These are phyloP conservation scores for Xiphorhynchus elegans DNA, from an alignment of 2,113 vertebrate species.

Conservation along the genomic window DNA sequence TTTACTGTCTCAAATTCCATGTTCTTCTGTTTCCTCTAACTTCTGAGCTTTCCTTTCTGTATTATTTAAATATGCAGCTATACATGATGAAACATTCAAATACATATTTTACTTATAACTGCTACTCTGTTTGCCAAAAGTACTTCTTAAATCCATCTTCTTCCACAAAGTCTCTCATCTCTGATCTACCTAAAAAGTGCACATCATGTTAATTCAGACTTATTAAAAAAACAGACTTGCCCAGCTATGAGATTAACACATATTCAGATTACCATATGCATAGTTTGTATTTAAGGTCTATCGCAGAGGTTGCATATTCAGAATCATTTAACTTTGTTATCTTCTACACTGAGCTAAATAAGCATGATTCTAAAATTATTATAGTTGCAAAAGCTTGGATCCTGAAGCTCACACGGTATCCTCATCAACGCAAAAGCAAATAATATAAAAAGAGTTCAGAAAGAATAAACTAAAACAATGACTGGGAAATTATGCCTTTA, in stretches of 20 bases:
- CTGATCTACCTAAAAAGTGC: not conserved
- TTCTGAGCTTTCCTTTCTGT: not conserved
- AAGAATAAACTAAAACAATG: not conserved
- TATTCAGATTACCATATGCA: not conserved
- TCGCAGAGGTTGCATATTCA: not conserved
- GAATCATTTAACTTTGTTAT: not conserved
- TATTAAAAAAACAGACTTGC: not conserved
- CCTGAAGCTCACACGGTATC: not conserved
- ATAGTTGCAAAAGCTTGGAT: not conserved
- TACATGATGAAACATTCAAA: not conserved
- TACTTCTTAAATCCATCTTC: not conserved
- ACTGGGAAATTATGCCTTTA: not conserved
- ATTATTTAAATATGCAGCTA: not conserved
- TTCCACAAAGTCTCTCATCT: not conserved
- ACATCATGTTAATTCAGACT: not conserved
- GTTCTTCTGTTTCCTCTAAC: not conserved
- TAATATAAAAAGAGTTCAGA: not conserved
- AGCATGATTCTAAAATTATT: not conserved
- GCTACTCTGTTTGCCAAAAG: not conserved
- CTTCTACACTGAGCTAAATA: not conserved
- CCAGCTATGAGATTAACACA: not conserved
- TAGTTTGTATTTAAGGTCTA: constrained; percentile 5
- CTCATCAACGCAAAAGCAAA: not conserved
- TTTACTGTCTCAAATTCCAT: not conserved
- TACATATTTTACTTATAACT: not conserved